Percentiles rank a stretch among this genome's conserved stretches.
Conservation (phyloP, 2,888 invertebrate species). For the Malthinus flaveolus region DNA sequence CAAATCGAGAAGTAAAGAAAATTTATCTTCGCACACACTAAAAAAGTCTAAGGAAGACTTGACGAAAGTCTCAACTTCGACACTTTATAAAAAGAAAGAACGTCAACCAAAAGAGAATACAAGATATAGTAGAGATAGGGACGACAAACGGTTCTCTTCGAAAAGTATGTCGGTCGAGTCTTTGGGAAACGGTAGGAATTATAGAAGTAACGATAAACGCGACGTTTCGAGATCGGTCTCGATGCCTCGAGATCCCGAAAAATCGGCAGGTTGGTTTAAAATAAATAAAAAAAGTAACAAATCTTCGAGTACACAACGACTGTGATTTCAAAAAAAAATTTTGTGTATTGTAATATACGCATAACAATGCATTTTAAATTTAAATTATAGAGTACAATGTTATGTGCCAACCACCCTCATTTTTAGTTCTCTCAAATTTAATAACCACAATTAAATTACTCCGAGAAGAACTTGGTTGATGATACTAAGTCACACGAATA, state of each 20-base stretch:
- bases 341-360: slow-evolving; percentile 7
- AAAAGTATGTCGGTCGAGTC: slow-evolving; percentile 68
- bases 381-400: slow-evolving; percentile 32
- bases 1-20: slow-evolving; percentile 50
- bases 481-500: slow-evolving; percentile 25
- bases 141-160: slow-evolving; percentile 50
- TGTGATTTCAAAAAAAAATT: slow-evolving; percentile 38
- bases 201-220: slow-evolving; percentile 45
- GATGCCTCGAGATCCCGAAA: slow-evolving; percentile 72
- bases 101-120: slow-evolving; percentile 56
- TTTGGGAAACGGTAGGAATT: slow-evolving; percentile 55
- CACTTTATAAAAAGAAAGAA: slow-evolving; percentile 52
- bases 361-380: slow-evolving; percentile 11
- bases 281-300: slow-evolving; percentile 59
- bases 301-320: slow-evolving; percentile 45
- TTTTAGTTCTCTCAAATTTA: slow-evolving; percentile 46
- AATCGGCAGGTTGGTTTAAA: slow-evolving; percentile 76
- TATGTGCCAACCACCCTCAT: slow-evolving; percentile 39
- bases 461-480: slow-evolving; percentile 42
- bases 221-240: slow-evolving; percentile 69
- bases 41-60: slow-evolving; percentile 47
- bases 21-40: slow-evolving; percentile 39
- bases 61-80: slow-evolving; percentile 46
- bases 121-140: slow-evolving; percentile 47
- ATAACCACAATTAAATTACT: slow-evolving; percentile 45